Evolutionary conservation across 2,113 vertebrate genomes (phyloP), one percentile per base, ranked within the genome.

Genomic region (Thermophis baileyi): DNA sequence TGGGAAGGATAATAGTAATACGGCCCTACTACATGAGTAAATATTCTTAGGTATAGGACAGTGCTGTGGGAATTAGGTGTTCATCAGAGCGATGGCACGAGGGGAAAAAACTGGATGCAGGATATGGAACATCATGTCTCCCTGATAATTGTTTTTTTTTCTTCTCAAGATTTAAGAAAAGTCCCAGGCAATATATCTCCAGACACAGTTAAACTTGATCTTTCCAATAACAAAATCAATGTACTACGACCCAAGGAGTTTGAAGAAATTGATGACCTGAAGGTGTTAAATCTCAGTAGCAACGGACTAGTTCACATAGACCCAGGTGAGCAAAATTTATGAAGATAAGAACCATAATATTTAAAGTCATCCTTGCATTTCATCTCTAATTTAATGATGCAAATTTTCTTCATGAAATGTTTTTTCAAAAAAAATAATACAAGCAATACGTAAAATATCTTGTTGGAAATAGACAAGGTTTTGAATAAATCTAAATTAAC

Each of bases 241-340:
- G 98, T 98, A 90, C 98, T 99, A 94, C 98, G 96, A 96, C 97
- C 98, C 94, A 99, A 98, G 95, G 98, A 98, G 74, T 99, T 99
- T 96, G 97, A 98, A 97, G 98, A 98, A 91, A 97, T 98, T 95
- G 98, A 98, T 95, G 98, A 99, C 92, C 96, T 99, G 95, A 99
- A 99, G 96, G 97, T 98, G 95, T 94, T 99, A 97, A 99, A 99
- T 96, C 98, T 99, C 88, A 99, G 98, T 95, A 98, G 98, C 96
- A 99, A 99, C 88, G 98, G 96, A 96, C 97, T 99, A 95, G 90
- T 97, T 81, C 97, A 95, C 92, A 98, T 99, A 95, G 98, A 99
- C 94, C 98, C 98, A 97, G 98, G 99, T 99, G 97, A 98, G 97
- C 89, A 47, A 27, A 57, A 63, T 44, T 92, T 85, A 30, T 91